phyloP scores from a whole-genome alignment of 2,888 invertebrate genomes.

The Mycogona germanica region DNA sequence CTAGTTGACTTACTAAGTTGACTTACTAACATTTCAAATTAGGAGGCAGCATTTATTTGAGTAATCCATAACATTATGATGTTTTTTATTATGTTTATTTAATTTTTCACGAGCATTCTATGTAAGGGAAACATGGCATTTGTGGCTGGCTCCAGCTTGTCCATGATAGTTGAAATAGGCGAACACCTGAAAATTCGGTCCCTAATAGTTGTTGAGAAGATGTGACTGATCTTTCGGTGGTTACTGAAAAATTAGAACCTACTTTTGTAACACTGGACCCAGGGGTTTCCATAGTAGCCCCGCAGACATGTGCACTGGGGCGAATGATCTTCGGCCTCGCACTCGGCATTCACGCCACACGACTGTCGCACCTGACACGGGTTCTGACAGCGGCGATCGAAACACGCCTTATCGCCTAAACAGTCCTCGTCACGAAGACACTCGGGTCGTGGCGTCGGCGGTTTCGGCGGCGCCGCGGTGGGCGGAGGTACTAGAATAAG shows the following conservation, averaged over 20 bases:
- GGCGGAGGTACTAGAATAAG: constrained; percentile 1
- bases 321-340: constrained; percentile 66
- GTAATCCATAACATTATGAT: too few species aligned
- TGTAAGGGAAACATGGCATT: too few species aligned
- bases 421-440: constrained; percentile 19
- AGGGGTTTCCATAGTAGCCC: constrained; percentile 46
- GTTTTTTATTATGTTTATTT: too few species aligned
- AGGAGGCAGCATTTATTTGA: too few species aligned
- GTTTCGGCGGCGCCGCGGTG: background rate
- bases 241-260: constrained; percentile 3
- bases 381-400: constrained; percentile 66
- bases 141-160: too few species aligned
- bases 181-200: background rate
- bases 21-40: too few species aligned
- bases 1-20: too few species aligned
- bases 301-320: constrained; percentile 77
- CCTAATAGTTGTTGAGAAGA: constrained; percentile 34
- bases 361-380: constrained; percentile 49
- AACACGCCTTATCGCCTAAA: constrained; percentile 39
- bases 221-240: too few species aligned
- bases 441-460: constrained; percentile 3
- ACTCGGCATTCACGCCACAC: constrained; percentile 73
- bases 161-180: background rate
- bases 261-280: constrained; percentile 19
- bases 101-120: too few species aligned